Conservation (phyloP, 2,888 invertebrate species). For the Drosophila mettleri region DNA sequence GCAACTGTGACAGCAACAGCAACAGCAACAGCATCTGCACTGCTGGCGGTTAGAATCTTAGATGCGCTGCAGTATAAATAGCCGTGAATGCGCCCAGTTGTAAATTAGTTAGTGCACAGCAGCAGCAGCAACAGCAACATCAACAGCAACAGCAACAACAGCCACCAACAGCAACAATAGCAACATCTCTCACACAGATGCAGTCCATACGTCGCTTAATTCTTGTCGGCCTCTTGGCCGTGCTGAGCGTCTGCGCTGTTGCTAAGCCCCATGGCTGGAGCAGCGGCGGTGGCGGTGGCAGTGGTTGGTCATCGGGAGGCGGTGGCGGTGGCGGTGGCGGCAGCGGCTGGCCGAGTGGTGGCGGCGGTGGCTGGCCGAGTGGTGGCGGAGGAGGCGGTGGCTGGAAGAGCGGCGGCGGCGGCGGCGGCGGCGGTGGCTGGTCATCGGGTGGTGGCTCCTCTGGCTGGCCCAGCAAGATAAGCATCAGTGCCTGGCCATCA, state of each 20-base stretch:
- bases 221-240: conserved; percentile 50
- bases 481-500: conserved; percentile 47
- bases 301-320: conserved; percentile 61
- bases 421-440: conserved; percentile 51
- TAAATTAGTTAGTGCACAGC: conserved; percentile 73
- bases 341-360: conserved; percentile 40
- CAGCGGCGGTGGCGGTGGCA: conserved; percentile 42
- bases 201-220: conserved; percentile 50
- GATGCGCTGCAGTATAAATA: conserved; percentile 72
- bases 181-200: conserved; percentile 48
- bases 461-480: conserved; percentile 42
- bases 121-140: conserved; percentile 42
- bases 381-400: conserved; percentile 49
- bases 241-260: conserved; percentile 46
- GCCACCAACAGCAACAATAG: conserved; percentile 21
- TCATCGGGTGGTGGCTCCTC: conserved; percentile 57
- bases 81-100: conserved; percentile 65
- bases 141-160: conserved; percentile 14
- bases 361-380: conserved; percentile 37
- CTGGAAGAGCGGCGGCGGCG: conserved; percentile 45
- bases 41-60: conserved; percentile 59
- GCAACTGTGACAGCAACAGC: conserved; percentile 5
- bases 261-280: conserved; percentile 71
- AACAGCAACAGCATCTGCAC: conserved; percentile 21
- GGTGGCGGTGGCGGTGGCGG: conserved; percentile 52